Evolutionary conservation across 2,888 invertebrate genomes (phyloP).

Genomic region (Acrocera orbiculus): DNA sequence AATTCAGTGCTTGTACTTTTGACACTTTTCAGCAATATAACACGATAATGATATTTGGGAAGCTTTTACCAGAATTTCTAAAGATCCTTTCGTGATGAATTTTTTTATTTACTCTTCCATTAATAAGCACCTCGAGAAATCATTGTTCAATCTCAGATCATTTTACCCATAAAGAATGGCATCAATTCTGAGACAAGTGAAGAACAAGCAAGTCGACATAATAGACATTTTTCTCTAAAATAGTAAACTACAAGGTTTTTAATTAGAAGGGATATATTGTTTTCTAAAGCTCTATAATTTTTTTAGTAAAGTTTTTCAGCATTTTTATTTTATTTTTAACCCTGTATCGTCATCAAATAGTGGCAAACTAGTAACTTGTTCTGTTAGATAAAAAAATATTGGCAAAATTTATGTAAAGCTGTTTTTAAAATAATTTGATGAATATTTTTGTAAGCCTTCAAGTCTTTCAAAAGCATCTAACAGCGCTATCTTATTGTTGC

Average conservation of each 20-base stretch:
- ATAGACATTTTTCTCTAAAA: slow-evolving; percentile 2
- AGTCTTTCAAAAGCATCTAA: slow-evolving; percentile 8
- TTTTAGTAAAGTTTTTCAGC: slow-evolving; percentile 8
- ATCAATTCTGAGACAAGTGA: slow-evolving; percentile 2
- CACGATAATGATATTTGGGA: no score
- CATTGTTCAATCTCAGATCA: no score
- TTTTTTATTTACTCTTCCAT: no score
- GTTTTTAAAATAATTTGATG: slow-evolving; percentile 13
- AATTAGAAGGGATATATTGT: no score
- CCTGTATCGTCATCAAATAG: slow-evolving; percentile 12
- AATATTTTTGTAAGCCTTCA: slow-evolving; percentile 11
- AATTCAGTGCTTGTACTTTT: no score
- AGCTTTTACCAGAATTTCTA: no score
- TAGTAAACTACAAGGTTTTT: no score
- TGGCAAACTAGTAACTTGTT: no score
- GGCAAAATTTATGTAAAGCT: slow-evolving; percentile 12
- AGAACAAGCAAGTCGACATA: not conserved
- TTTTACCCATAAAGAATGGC: not conserved
- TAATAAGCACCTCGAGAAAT: no score
- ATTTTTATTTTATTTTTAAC: slow-evolving; percentile 10
- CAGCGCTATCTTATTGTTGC: slow-evolving; percentile 11
- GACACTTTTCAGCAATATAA: no score
- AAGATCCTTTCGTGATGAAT: no score
- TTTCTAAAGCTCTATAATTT: no score
- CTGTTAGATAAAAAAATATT: slow-evolving; percentile 13